Evolutionary conservation across 2,113 vertebrate genomes (phyloP).

Genomic region (Sus scrofa): DNA sequence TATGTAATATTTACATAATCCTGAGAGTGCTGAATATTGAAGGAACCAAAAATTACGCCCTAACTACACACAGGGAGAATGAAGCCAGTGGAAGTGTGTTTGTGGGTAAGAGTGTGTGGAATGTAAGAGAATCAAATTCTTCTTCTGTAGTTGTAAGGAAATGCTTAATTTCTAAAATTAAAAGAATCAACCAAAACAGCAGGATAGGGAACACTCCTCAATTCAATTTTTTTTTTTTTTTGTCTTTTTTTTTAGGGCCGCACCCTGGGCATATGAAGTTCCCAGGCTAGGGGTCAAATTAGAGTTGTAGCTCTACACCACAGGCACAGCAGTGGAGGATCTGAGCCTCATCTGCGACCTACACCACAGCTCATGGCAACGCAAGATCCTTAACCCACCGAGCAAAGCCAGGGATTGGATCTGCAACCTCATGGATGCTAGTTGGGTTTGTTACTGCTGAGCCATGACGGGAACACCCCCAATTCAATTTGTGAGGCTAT

Average conservation of each 20-base stretch:
- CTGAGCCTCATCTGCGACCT: too few species aligned
- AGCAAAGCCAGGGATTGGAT: too few species aligned
- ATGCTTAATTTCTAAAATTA: slow-evolving; percentile 28
- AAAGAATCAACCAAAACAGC: neutral
- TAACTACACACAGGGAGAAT: neutral
- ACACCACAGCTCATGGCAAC: too few species aligned
- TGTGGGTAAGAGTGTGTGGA: neutral
- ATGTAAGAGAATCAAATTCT: neutral
- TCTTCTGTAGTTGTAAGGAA: neutral
- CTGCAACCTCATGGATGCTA: too few species aligned
- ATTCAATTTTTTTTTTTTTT: neutral
- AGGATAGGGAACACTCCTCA: neutral
- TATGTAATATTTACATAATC: slow-evolving; percentile 23
- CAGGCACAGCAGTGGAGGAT: too few species aligned
- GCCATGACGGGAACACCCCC: too few species aligned
- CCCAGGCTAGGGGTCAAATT: too few species aligned
- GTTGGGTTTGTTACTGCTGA: too few species aligned
- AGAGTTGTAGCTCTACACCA: too few species aligned
- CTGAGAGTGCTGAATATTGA: neutral
- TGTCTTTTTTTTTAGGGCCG: too few species aligned
- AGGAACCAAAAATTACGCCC: neutral
- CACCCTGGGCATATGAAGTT: too few species aligned
- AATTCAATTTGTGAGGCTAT: neutral
- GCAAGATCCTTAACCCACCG: too few species aligned
- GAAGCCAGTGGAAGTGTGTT: neutral